Conservation (phyloP, 2,113 vertebrate species). For the Promerops cafer region DNA sequence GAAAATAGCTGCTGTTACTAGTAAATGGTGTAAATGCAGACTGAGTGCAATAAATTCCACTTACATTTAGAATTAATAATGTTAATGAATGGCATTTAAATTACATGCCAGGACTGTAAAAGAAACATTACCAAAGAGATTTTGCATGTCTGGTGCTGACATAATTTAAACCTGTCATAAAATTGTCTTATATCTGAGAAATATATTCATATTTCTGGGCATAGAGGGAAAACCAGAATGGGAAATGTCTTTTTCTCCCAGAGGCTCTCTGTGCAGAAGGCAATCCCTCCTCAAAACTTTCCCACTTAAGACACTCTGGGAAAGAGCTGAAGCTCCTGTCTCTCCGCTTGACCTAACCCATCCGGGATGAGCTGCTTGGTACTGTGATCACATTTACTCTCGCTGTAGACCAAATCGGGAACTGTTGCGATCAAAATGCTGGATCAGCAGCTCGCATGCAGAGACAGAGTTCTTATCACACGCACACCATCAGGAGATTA, state of each 20-base stretch:
- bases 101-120: not conserved
- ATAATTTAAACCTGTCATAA: slow-evolving; percentile 34
- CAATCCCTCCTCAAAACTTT: not conserved
- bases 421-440: slow-evolving; percentile 1
- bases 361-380: not conserved
- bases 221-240: not conserved
- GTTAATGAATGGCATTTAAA: slow-evolving; percentile 33
- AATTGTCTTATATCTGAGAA: slow-evolving; percentile 9
- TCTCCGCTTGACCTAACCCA: not conserved
- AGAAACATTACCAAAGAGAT: slow-evolving; percentile 10
- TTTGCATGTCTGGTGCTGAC: slow-evolving; percentile 21
- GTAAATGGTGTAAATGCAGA: slow-evolving; percentile 16
- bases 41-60: slow-evolving; percentile 18
- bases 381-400: not conserved
- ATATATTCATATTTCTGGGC: not conserved
- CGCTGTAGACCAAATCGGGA: not conserved
- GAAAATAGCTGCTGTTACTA: not conserved
- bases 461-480: not conserved
- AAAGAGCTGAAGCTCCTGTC: not conserved
- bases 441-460: slow-evolving; percentile 5
- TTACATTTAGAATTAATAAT: slow-evolving; percentile 36
- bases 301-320: not conserved
- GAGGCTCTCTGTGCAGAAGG: not conserved
- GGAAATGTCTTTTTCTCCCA: not conserved
- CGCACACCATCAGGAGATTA: not conserved